A percentile compares a stretch with the other conserved stretches of the same genome.
phyloP scores from a whole-genome alignment of 2,797 vertebrate species.

The Anolis apletophallus region DNA sequence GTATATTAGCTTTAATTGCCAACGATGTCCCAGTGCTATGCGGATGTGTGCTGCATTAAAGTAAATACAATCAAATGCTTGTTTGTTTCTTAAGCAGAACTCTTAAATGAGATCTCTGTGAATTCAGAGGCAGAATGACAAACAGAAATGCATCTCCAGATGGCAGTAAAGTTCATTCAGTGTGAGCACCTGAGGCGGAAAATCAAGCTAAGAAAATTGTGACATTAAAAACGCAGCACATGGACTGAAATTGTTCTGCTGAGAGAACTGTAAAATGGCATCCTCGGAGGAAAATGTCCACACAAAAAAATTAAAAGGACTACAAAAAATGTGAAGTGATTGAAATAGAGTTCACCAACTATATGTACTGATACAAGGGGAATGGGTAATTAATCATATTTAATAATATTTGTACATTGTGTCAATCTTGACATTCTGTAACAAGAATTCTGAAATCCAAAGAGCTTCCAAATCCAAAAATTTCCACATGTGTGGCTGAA shows the following conservation, averaged over 20 bases:
- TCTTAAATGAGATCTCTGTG: constrained; percentile 43
- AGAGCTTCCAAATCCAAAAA: no score
- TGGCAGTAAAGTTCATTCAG: constrained; percentile 65
- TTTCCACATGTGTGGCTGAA: no score
- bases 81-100: constrained; percentile 41
- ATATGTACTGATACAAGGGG: constrained; percentile 3
- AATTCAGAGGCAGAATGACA: constrained; percentile 48
- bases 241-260: constrained; percentile 20
- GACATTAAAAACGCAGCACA: constrained; percentile 34
- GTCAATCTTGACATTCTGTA: neutral
- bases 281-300: constrained; percentile 38
- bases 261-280: constrained; percentile 19
- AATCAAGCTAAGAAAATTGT: constrained; percentile 46
- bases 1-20: constrained; percentile 40
- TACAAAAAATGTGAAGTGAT: constrained; percentile 18
- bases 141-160: constrained; percentile 65
- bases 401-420: neutral
- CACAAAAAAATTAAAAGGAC: constrained; percentile 23
- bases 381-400: constrained; percentile 15
- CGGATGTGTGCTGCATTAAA: constrained; percentile 15
- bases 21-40: neutral
- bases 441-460: no score
- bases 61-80: constrained; percentile 43
- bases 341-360: constrained; percentile 18
- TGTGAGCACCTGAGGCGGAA: constrained; percentile 51